phyloP scores from a whole-genome alignment of 2,797 vertebrate species.

The Ispidina lecontei region DNA sequence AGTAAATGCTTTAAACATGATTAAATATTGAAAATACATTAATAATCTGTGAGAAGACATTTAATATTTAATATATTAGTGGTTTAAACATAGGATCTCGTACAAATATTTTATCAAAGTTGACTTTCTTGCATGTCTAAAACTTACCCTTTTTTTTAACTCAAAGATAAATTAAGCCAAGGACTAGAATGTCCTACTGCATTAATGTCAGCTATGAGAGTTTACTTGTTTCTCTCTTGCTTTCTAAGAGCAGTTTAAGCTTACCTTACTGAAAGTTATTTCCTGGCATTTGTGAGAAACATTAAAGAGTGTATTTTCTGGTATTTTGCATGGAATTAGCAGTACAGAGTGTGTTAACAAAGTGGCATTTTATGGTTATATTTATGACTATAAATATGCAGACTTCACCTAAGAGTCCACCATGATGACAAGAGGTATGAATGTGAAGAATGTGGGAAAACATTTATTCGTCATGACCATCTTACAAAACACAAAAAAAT shows the following conservation, averaged over 20 bases:
- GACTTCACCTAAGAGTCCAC: constrained; percentile 94
- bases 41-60: background rate
- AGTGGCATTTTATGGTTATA: background rate
- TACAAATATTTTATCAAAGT: background rate
- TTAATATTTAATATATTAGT: background rate
- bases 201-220: background rate
- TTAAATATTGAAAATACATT: background rate
- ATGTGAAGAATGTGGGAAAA: constrained; percentile 96
- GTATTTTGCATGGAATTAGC: background rate
- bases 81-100: background rate
- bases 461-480: constrained; percentile 97
- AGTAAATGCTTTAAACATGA: background rate
- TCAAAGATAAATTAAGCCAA: background rate
- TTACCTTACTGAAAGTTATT: background rate
- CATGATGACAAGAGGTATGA: constrained; percentile 97
- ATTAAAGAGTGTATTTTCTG: background rate
- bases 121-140: background rate
- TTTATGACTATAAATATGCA: constrained; percentile 60
- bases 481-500: constrained; percentile 98
- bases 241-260: background rate
- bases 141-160: background rate
- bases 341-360: background rate
- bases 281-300: background rate
- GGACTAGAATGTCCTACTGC: background rate
- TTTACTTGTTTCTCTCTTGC: background rate